phyloP scores from a whole-genome alignment of 2,113 vertebrate genomes.

The Cyprinodon variegatus region DNA sequence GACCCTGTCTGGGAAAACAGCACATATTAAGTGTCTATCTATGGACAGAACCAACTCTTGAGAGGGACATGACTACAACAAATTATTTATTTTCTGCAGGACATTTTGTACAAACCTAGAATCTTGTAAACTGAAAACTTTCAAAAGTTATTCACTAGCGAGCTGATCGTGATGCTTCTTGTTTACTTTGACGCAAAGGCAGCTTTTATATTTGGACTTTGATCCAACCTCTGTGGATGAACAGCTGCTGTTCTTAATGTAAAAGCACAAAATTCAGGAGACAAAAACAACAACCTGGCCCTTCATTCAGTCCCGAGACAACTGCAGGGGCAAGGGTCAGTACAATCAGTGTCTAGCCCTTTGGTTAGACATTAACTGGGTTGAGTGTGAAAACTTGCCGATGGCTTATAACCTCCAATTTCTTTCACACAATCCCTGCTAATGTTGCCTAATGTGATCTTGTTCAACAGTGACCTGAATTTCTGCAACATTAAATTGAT shows the following conservation, averaged over 20 bases:
- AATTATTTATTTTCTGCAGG: background rate
- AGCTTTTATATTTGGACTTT: slow-evolving; percentile 23
- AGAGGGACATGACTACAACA: background rate
- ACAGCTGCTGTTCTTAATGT: slow-evolving; percentile 41
- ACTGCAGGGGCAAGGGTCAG: slow-evolving; percentile 10
- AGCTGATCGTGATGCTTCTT: slow-evolving; percentile 17
- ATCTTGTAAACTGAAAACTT: slow-evolving; percentile 3
- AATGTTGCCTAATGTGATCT: slow-evolving; percentile 17
- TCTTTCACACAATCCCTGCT: slow-evolving; percentile 18
- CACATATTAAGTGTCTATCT: background rate
- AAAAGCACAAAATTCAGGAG: slow-evolving; percentile 49
- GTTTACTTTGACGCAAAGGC: slow-evolving; percentile 7
- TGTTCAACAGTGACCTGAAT: slow-evolving; percentile 2
- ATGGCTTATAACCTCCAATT: background rate
- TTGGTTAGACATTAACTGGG: slow-evolving; percentile 47
- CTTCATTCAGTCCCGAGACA: slow-evolving; percentile 51
- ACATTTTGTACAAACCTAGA: background rate
- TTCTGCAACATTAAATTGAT: background rate
- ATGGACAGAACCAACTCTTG: background rate
- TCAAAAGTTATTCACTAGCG: slow-evolving; percentile 20
- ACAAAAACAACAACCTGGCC: slow-evolving; percentile 53
- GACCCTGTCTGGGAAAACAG: background rate
- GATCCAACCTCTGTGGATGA: slow-evolving; percentile 27
- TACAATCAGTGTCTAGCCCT: slow-evolving; percentile 12
- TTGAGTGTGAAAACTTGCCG: slow-evolving; percentile 22